These are phyloP conservation scores for Otolemur crassicaudatus DNA, from an alignment of 2,797 vertebrate genomes.

Conservation along the genomic window DNA sequence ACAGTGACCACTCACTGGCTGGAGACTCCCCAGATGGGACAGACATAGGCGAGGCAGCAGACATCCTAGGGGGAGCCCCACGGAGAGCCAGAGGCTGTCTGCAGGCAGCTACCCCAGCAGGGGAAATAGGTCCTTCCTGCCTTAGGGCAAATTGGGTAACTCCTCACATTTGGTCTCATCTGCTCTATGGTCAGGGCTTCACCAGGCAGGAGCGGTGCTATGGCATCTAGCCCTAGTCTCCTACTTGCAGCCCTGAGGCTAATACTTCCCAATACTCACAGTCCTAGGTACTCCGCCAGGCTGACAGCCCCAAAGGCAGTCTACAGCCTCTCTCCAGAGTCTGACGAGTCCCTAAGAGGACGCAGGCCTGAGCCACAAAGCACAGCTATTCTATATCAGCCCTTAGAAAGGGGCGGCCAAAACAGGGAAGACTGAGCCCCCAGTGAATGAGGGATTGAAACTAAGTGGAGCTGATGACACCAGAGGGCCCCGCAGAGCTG, in stretches of 20 bases:
- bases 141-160: accelerated
- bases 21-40: background rate
- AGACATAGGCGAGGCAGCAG: background rate
- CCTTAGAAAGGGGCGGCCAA: background rate
- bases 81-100: background rate
- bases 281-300: background rate
- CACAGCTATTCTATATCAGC: background rate
- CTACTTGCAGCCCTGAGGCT: background rate
- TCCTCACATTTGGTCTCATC: background rate
- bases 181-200: background rate
- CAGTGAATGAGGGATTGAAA: too few species aligned
- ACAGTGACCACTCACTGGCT: background rate
- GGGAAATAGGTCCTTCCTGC: background rate
- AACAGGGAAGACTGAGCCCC: background rate
- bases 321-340: background rate
- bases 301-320: background rate
- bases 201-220: background rate
- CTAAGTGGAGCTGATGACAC: background rate
- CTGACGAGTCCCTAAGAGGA: background rate
- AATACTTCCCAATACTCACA: background rate
- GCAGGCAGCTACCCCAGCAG: background rate
- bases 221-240: background rate
- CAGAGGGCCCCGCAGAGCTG: background rate
- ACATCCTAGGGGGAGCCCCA: too few species aligned
- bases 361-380: background rate